Base-by-base conservation (phyloP, 2,797 vertebrate genomes). In the Ataeniobius toweri region DNA sequence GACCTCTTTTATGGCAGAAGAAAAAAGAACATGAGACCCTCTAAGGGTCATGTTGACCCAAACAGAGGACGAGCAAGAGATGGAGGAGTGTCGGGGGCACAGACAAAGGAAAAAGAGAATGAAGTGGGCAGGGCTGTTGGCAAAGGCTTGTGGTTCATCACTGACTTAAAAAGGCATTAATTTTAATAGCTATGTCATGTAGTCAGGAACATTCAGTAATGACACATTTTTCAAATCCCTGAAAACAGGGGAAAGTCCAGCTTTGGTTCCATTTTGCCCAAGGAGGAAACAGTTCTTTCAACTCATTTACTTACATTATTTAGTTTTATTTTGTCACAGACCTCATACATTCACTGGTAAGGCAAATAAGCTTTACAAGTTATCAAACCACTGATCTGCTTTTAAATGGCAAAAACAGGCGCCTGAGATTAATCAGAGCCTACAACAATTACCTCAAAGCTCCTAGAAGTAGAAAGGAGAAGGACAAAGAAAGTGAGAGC, bases 91-190 rank as follows among this genome's bases (percentile, higher is more conserved):
- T 77, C 75, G n/a, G 50, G 70, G 68, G 80, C 77, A 86, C 51
- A 82, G 73, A 84, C 63, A 77, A 77, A 48, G 71, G 28, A 65
- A 71, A 44, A 53, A 75, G 28, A 86, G 81, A 90, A 90, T 90
- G 88, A 74, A 26, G 83, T 87, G 83, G 91, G 88, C 63, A 8
- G 80, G 89, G 56, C 61, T 74, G 63, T 28, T 77, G 80, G 86
- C 74, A 81, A 69, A 80, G 56, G 63, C 80, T 58, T 55, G 56
- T 28, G 39, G 77, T 79, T 68, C 59, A 5, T 78, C 80, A 89
- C 86, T 91, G 82, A 90, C 91, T 94, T 92, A 92, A 90, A 91
- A 89, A 92, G 76, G 16, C 81, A 79, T 84, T 58, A 80, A 80
- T 81, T 92, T 90, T 74, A 89, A 76, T 56, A 81, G 68, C 75